These are phyloP conservation scores for Ceratina australensis DNA, from an alignment of 1,140 invertebrate genomes.

Conservation along the genomic window DNA sequence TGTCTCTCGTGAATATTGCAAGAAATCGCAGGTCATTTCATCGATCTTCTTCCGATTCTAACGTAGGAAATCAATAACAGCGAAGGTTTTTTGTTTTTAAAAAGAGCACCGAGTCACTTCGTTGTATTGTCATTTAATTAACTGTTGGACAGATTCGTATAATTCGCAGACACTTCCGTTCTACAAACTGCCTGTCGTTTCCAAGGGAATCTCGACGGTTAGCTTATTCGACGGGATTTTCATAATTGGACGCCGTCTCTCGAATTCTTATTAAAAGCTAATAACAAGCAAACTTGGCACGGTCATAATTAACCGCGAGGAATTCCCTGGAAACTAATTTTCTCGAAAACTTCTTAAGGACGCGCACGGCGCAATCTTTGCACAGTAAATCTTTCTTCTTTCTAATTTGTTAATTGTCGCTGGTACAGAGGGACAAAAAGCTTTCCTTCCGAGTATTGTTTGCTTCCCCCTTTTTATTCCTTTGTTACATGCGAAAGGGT, in stretches of 20 bases:
- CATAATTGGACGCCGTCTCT: background rate
- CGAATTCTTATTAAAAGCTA: background rate
- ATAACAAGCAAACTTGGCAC: constrained; percentile 3
- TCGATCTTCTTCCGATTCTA: background rate
- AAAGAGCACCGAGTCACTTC: constrained; percentile 4
- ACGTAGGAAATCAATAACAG: no score
- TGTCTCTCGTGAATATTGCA: background rate
- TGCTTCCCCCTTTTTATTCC: background rate
- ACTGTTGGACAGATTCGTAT: background rate
- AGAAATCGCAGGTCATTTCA: background rate
- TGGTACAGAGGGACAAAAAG: background rate
- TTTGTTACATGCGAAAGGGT: background rate
- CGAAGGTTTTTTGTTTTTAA: constrained; percentile 3
- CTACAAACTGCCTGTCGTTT: background rate
- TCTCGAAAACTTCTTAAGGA: constrained; percentile 15
- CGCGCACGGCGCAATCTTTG: background rate
- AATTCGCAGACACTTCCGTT: constrained; percentile 7
- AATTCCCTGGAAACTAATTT: constrained; percentile 1
- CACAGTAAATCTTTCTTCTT: background rate
- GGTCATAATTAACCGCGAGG: no score
- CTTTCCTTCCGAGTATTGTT: background rate
- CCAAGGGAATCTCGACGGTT: background rate
- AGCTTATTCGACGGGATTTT: no score
- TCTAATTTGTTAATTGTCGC: constrained; percentile 11
- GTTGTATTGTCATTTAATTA: constrained; percentile 23